Evolutionary conservation across 1,140 invertebrate species (phyloP), one percentile per base, ranked within the genome.

Genomic region (Drosophila aff.): DNA sequence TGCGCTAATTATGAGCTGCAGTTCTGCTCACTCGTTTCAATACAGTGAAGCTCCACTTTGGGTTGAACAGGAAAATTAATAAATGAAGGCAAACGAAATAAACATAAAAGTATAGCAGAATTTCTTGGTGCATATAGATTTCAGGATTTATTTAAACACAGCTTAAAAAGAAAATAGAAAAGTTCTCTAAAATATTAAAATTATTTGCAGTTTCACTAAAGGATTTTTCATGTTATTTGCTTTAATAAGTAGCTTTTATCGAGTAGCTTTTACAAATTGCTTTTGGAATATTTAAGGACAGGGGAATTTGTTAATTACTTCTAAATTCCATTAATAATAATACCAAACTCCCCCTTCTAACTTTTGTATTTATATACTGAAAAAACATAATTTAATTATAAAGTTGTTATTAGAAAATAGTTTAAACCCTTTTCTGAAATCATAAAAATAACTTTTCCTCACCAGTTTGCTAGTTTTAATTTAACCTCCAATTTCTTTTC

Each of bases 1-100:
- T 79, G 65, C 55, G 76, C 77, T 80, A 79, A 80, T 80, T 80
- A 80, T 79, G 76, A 79, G 58, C 69, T 59, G 75, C 75, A 77
- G 55, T 38, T 68, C 64, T 64, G 59, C 38, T 15, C 46, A 57
- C 33, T 33, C 33, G n/a, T n/a, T 41, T 18, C 15, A 10, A 23
- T 47, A 68, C 61, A 68, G 65, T 68, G 15, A 28, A 47, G 41
- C 60, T 16, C 6, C 21, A 26, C 13, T 40, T 40, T 23, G 21
- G 15, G 21, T 23, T 16, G 52, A 55, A 40, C 3, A 4, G 15
- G 1, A n/a, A 61, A 36, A 36, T n/a, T n/a, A 2, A n/a, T 18
- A 6, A 18, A 44, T 44, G 2, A 7, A 43, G 3, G 2, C 18
- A n/a, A 4, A 28, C 2, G n/a, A 18, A 3, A 55, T 26, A 53